Conservation (phyloP, 1,140 invertebrate species). For the Chionoecetes opilio region DNA sequence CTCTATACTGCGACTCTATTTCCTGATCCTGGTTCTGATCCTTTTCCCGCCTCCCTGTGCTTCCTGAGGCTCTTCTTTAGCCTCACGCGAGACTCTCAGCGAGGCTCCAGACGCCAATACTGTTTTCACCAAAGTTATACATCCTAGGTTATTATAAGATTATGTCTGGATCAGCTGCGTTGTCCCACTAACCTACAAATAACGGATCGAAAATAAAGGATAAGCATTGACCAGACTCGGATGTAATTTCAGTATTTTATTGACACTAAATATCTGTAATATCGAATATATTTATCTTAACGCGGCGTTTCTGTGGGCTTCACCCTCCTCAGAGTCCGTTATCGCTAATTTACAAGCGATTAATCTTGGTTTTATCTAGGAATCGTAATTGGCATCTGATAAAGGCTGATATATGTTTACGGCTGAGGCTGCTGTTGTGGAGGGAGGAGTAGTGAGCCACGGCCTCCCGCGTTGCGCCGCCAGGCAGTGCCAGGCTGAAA, state of each 20-base stretch:
- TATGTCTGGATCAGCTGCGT: too few species aligned
- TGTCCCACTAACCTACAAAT: too few species aligned
- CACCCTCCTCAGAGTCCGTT: not conserved
- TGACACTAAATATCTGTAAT: not conserved
- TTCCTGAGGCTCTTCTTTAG: too few species aligned
- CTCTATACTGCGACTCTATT: not conserved
- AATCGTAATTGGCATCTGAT: constrained; percentile 20
- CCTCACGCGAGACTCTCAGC: too few species aligned
- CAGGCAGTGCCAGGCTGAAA: not conserved
- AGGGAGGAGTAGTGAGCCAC: not conserved
- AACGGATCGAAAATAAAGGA: too few species aligned
- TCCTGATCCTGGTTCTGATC: not conserved
- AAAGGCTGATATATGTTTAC: constrained; percentile 5
- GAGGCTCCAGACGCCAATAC: too few species aligned
- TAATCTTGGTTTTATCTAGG: constrained; percentile 10
- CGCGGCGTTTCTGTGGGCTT: not conserved
- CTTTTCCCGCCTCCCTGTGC: too few species aligned
- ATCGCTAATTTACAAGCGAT: not conserved
- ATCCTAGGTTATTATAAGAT: too few species aligned
- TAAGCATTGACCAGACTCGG: too few species aligned
- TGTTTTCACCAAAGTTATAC: too few species aligned
- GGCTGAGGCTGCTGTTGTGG: not conserved
- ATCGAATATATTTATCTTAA: constrained; percentile 8
- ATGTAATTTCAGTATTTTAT: not conserved
- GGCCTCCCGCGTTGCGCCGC: not conserved